Percentiles rank a stretch among this genome's conserved stretches.
These are phyloP conservation scores for Pseudoips prasinana DNA, from an alignment of 2,888 invertebrate species.

Conservation along the genomic window DNA sequence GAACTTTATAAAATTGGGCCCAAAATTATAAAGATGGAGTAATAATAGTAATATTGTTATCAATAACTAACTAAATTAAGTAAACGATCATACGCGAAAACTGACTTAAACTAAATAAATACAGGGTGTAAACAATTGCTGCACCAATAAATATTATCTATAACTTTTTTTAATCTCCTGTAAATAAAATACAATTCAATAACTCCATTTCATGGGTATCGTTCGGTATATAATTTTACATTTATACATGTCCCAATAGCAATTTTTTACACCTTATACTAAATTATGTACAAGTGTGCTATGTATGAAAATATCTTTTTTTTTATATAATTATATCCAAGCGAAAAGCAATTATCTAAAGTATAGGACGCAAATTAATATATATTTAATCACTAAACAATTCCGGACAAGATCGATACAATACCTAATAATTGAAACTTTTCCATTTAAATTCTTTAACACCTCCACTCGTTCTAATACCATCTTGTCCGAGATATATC, in stretches of 20 bases:
- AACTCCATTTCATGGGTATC: slow-evolving; percentile 56
- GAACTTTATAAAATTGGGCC: slow-evolving; percentile 6
- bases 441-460: slow-evolving; percentile 19
- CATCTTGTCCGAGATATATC: slow-evolving; percentile 32
- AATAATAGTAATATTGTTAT: slow-evolving; percentile 25
- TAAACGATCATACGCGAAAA: slow-evolving; percentile 44
- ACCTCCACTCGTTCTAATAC: background rate
- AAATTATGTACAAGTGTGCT: slow-evolving; percentile 64
- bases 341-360: slow-evolving; percentile 43
- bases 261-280: slow-evolving; percentile 68
- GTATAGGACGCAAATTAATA: slow-evolving; percentile 47
- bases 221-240: slow-evolving; percentile 27
- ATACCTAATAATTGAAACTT: slow-evolving; percentile 30
- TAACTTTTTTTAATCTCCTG: slow-evolving; percentile 14
- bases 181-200: slow-evolving; percentile 16
- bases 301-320: slow-evolving; percentile 63
- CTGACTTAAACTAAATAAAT: slow-evolving; percentile 53
- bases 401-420: slow-evolving; percentile 24
- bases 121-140: slow-evolving; percentile 66
- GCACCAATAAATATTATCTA: slow-evolving; percentile 25
- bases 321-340: slow-evolving; percentile 35
- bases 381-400: slow-evolving; percentile 33
- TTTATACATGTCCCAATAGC: slow-evolving; percentile 43
- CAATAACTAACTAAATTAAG: slow-evolving; percentile 48
- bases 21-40: slow-evolving; percentile 34